Percentiles rank a stretch among this genome's conserved stretches.
Conservation (phyloP, 2,888 invertebrate species). For the Zeuzera pyrina region DNA sequence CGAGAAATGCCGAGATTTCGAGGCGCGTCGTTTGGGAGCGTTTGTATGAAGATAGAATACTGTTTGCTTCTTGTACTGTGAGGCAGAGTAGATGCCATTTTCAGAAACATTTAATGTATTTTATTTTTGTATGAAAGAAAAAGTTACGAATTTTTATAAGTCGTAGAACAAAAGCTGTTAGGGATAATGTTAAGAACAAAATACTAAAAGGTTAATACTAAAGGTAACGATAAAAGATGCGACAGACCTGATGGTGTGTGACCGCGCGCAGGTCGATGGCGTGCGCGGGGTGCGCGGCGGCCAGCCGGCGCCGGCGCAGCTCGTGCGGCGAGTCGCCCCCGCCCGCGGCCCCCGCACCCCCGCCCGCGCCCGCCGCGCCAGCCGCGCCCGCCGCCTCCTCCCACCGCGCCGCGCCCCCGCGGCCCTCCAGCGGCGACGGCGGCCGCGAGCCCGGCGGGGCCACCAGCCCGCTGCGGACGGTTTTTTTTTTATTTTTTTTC, state of each 20-base stretch:
- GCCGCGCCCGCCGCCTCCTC: slow-evolving; percentile 11
- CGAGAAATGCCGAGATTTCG: too few relatives aligned
- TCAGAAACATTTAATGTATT: too few relatives aligned
- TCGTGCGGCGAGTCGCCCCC: slow-evolving; percentile 72
- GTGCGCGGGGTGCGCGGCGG: slow-evolving; percentile 85
- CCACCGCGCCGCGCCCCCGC: slow-evolving; percentile 51
- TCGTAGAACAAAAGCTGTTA: too few relatives aligned
- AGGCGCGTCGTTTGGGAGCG: too few relatives aligned
- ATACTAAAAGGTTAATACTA: too few relatives aligned
- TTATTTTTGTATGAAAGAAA: too few relatives aligned
- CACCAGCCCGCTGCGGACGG: slow-evolving; percentile 39
- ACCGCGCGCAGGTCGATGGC: slow-evolving; percentile 82
- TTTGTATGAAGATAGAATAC: too few relatives aligned
- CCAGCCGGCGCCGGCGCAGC: slow-evolving; percentile 78
- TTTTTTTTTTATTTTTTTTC: too few relatives aligned
- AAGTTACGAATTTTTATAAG: too few relatives aligned
- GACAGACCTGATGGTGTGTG: slow-evolving; percentile 80
- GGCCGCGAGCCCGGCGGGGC: slow-evolving; percentile 54
- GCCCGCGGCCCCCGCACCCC: slow-evolving; percentile 71
- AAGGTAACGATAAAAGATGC: neutral
- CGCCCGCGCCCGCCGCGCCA: slow-evolving; percentile 9
- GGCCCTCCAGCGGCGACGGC: slow-evolving; percentile 54
- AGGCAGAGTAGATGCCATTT: too few relatives aligned
- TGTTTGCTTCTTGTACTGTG: too few relatives aligned
- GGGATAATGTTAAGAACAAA: too few relatives aligned